These are phyloP conservation scores for Drosophila hawaiiensis DNA, from an alignment of 2,888 invertebrate species.

Conservation along the genomic window DNA sequence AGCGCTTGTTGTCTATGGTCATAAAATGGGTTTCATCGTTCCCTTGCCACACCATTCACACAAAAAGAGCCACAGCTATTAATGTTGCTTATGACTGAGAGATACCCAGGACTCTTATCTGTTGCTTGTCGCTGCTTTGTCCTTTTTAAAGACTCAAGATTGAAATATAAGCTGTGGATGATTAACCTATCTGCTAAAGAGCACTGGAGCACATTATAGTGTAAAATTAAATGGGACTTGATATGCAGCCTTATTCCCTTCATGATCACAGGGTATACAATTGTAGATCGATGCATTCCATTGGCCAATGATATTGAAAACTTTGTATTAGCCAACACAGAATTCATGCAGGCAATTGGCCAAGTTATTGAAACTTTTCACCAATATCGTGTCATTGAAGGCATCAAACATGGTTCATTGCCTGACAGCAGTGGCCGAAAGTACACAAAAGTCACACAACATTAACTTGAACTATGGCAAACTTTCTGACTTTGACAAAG, in stretches of 20 bases:
- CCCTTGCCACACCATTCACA: neutral
- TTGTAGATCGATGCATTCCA: neutral
- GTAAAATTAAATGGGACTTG: neutral
- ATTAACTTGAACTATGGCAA: conserved; percentile 80
- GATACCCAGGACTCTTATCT: neutral
- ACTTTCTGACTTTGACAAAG: conserved; percentile 76
- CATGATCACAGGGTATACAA: neutral
- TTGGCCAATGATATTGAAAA: conserved; percentile 24
- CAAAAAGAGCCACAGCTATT: neutral
- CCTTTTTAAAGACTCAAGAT: neutral
- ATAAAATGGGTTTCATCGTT: conserved; percentile 9
- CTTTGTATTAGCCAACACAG: conserved; percentile 26
- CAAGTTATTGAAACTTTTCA: conserved; percentile 72
- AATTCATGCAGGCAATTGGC: conserved; percentile 57
- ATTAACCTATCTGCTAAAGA: neutral
- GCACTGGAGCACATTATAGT: neutral
- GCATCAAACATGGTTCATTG: conserved; percentile 71
- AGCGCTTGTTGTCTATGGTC: conserved; percentile 34
- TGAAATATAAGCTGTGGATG: neutral
- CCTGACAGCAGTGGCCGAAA: conserved; percentile 43
- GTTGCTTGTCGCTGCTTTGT: neutral
- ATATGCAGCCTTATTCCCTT: neutral
- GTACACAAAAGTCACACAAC: conserved; percentile 79
- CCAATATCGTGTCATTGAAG: conserved; percentile 55
- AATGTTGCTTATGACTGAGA: neutral